Base-by-base conservation (phyloP, 35 echinoderm and acorn worm genomes). In the Stichopus chloronotus region DNA sequence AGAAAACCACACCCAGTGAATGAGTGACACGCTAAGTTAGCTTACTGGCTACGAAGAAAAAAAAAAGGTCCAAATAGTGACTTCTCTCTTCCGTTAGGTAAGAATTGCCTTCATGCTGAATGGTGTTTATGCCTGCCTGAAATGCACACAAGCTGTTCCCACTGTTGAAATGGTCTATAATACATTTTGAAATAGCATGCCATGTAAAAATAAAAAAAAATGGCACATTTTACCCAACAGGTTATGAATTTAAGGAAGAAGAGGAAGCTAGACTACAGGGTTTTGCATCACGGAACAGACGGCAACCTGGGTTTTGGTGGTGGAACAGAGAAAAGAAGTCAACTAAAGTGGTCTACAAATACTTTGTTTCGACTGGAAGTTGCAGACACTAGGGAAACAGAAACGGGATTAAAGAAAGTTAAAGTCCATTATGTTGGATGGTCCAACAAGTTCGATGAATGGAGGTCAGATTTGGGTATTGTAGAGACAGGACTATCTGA, bases 361-460 rank as follows among this genome's bases (percentile, higher is more conserved):
- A 68, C 8, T 9, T 68, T 68, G 63, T 68, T 9, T 17, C 63
- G 8, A 8, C 63, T 68, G 17, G 63, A 68, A 68, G 63, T 68
- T 68, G 63, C 17, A 17, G 63, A 8, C 8, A 68, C 8, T 68
- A 68, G 63, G 63, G 63, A 68, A 68, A 68, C 63, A 68, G 8
- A 68, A 17, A 17, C 63, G 8, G 63, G 63, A 68, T 9, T 17
- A 68, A 68, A 68, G 63, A 68, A 68, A 68, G 63, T 68, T 8
- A 68, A 68, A 68, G 63, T 68, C 63, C 63, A 68, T 68, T 68
- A 68, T 68, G 63, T 17, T 68, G 63, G 63, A 68, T 68, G 63
- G 63, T 17, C 63, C 8, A 9, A 68, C 63, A 68, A 9, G 63
- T 68, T 68, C 17, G 63, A 68, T 68, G 63, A 68, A 68, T 68